Evolutionary conservation across 1,140 invertebrate species (phyloP).

Genomic region (Dryas iulia): DNA sequence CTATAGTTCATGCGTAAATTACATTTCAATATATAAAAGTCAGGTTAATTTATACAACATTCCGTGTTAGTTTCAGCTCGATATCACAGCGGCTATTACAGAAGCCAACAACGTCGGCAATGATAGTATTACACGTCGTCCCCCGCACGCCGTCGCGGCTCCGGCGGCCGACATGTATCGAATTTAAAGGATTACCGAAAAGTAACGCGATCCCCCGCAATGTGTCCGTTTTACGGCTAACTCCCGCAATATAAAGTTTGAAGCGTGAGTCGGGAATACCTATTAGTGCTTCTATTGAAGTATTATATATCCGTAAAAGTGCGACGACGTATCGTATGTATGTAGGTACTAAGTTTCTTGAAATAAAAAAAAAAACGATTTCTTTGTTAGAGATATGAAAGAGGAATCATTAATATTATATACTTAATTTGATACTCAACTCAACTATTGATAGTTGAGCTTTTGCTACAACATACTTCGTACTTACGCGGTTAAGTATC

Average conservation of each 20-base stretch:
- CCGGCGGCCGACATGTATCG: constrained; percentile 6
- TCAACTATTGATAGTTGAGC: no score
- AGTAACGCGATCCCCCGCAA: not conserved
- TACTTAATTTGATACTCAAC: no score
- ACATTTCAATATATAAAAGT: no score
- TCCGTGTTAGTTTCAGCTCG: not conserved
- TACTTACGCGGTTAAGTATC: no score
- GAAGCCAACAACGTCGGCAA: not conserved
- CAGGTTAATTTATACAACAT: no score
- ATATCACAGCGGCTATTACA: not conserved
- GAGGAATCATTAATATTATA: no score
- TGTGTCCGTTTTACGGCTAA: not conserved
- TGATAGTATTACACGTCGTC: constrained; percentile 6
- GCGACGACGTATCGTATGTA: no score
- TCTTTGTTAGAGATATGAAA: no score
- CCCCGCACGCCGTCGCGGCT: not conserved
- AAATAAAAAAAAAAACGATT: no score
- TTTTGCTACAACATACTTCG: no score
- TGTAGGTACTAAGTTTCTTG: no score
- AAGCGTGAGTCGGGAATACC: not conserved
- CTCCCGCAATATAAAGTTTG: not conserved
- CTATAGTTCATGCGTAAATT: no score
- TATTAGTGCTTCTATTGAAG: not conserved
- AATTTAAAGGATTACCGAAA: constrained; percentile 13
- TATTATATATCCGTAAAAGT: not conserved